Conservation (phyloP, 2,113 vertebrate genomes). For the Toxotes chatareus region DNA sequence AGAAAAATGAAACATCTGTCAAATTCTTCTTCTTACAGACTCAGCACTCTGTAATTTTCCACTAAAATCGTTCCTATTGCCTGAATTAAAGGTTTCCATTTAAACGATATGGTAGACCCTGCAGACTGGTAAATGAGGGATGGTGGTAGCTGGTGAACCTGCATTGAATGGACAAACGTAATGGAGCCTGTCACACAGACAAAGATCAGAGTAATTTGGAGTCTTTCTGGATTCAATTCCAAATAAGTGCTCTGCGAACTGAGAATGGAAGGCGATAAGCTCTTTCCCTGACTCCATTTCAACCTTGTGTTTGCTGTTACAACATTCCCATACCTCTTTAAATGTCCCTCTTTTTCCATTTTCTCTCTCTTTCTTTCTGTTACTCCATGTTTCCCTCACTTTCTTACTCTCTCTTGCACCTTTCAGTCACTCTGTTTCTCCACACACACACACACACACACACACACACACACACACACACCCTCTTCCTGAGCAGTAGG, state of each 20-base stretch:
- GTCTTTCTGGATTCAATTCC: constrained; percentile 37
- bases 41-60: constrained; percentile 45
- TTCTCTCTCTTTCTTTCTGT: not conserved
- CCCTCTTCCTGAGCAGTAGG: constrained; percentile 53
- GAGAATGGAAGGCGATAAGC: constrained; percentile 31
- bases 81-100: constrained; percentile 41
- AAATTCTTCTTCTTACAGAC: constrained; percentile 30
- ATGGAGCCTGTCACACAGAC: constrained; percentile 1
- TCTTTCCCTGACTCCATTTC: constrained; percentile 42
- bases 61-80: constrained; percentile 37
- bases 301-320: constrained; percentile 2
- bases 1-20: constrained; percentile 61
- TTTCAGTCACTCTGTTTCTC: not conserved
- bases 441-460: not conserved
- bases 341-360: not conserved
- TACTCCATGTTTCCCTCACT: not conserved
- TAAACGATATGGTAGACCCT: constrained; percentile 9
- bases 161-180: not conserved
- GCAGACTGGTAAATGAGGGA: constrained; percentile 18
- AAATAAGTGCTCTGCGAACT: constrained; percentile 10
- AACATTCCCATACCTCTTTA: constrained; percentile 37
- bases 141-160: not conserved
- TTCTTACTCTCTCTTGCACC: not conserved
- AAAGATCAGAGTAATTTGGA: constrained; percentile 9
- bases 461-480: constrained; percentile 25